Conservation (phyloP, 2,888 invertebrate species). For the Amblyteles armatorius region DNA sequence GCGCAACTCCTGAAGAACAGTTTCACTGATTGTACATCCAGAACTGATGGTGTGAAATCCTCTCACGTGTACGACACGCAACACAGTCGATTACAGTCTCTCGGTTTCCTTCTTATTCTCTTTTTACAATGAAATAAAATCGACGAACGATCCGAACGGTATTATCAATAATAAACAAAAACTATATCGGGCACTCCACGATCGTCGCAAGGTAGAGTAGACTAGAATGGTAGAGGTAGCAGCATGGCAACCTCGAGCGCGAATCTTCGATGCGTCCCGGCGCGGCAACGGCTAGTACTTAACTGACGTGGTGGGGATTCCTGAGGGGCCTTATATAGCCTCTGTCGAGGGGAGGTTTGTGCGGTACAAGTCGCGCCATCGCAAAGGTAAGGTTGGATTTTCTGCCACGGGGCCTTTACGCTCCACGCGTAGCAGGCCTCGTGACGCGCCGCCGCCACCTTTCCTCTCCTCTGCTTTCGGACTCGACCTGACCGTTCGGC, state of each 20-base stretch:
- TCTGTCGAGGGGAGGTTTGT: conserved; percentile 70
- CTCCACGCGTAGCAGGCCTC: conserved; percentile 45
- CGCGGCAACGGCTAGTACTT: conserved; percentile 78
- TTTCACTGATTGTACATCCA: conserved; percentile 63
- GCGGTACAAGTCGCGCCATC: conserved; percentile 23
- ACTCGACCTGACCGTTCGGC: conserved; percentile 72
- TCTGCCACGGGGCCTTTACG: conserved; percentile 38
- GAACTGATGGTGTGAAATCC: conserved; percentile 60
- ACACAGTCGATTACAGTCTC: conserved; percentile 40
- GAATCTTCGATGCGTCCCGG: conserved; percentile 67
- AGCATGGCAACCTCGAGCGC: conserved; percentile 70
- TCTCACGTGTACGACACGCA: conserved; percentile 41
- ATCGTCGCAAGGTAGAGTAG: conserved; percentile 60
- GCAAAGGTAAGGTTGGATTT: conserved; percentile 57
- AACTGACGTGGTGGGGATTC: conserved; percentile 80
- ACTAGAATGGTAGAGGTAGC: conserved; percentile 69
- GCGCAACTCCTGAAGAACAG: conserved; percentile 35
- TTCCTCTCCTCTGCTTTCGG: conserved; percentile 50
- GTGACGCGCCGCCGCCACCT: conserved; percentile 62
- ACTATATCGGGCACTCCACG: conserved; percentile 67
- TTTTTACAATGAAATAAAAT: conserved; percentile 28
- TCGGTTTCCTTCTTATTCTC: neutral
- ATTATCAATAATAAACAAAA: conserved; percentile 53
- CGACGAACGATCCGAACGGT: conserved; percentile 12
- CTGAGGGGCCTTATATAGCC: conserved; percentile 82